Conservation (phyloP, 2,888 invertebrate genomes). For the Caenorhabditis virilis region DNA sequence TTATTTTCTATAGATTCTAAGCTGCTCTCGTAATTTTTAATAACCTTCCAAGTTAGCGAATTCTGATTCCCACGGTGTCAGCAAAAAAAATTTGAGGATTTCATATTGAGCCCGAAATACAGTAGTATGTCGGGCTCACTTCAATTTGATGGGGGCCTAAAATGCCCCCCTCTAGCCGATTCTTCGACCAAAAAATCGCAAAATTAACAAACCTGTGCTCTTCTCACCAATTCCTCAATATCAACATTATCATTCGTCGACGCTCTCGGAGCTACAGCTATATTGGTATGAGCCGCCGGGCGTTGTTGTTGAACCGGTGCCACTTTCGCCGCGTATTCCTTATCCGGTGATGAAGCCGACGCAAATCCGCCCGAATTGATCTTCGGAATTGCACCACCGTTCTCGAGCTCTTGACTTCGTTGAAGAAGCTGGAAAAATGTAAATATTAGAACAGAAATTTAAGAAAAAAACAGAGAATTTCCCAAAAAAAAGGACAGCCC, state of each 20-base stretch:
- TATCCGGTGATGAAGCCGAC: constrained; percentile 28
- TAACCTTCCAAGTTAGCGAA: too few species aligned
- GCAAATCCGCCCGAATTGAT: constrained; percentile 26
- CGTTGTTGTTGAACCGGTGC: constrained; percentile 14
- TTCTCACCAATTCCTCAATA: constrained; percentile 40
- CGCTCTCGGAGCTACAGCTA: constrained; percentile 12
- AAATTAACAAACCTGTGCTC: constrained; percentile 23
- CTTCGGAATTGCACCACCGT: constrained; percentile 36
- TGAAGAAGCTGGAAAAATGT: constrained; percentile 35
- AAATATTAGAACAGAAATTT: too few species aligned
- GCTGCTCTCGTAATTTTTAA: too few species aligned
- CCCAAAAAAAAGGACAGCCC: background rate
- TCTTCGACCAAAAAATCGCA: too few species aligned
- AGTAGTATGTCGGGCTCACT: too few species aligned
- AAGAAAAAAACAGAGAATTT: background rate
- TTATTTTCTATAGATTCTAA: too few species aligned
- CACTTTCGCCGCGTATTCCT: constrained; percentile 27
- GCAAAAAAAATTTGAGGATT: too few species aligned
- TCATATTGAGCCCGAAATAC: too few species aligned
- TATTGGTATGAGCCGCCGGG: background rate
- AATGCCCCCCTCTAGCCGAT: too few species aligned
- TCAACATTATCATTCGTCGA: constrained; percentile 21
- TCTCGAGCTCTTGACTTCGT: constrained; percentile 34
- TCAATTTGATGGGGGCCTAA: too few species aligned
- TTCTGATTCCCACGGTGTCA: too few species aligned